Percentiles rank a stretch among this genome's conserved stretches.
phyloP scores from a whole-genome alignment of 2,113 vertebrate genomes.

The Piprites chloris region DNA sequence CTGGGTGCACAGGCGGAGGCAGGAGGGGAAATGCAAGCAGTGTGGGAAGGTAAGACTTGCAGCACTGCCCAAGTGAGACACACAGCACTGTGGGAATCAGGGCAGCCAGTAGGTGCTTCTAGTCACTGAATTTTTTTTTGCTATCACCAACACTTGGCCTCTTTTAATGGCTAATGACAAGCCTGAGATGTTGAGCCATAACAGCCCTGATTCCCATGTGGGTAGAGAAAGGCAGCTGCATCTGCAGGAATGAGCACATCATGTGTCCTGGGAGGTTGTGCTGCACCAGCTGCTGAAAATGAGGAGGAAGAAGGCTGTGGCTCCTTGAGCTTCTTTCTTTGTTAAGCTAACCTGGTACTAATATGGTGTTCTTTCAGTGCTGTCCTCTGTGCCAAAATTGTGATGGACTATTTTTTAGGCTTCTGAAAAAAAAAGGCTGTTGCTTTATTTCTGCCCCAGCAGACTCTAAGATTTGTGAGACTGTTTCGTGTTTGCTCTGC shows the following conservation, averaged over 20 bases:
- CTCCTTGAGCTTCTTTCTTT: not conserved
- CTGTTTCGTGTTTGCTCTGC: not conserved
- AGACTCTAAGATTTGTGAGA: not conserved
- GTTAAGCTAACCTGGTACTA: not conserved
- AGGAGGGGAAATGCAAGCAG: constrained; percentile 96
- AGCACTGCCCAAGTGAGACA: not conserved
- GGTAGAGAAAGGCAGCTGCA: not conserved
- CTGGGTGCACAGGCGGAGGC: constrained; percentile 94
- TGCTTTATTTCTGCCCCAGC: not conserved
- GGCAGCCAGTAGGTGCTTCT: not conserved
- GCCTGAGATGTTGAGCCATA: not conserved
- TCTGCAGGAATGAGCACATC: not conserved
- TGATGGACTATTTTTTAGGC: not conserved
- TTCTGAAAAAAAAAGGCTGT: not conserved
- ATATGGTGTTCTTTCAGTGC: not conserved
- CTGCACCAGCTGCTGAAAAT: not conserved
- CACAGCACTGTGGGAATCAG: not conserved
- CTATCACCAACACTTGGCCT: not conserved
- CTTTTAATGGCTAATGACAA: not conserved
- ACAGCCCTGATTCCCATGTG: not conserved
- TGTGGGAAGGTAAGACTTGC: constrained; percentile 88
- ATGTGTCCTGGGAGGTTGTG: not conserved
- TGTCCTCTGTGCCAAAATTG: not conserved
- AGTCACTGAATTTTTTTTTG: not conserved
- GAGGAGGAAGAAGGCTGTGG: not conserved